phyloP scores from a whole-genome alignment of 2,888 invertebrate species.

The Ectemnius lituratus region DNA sequence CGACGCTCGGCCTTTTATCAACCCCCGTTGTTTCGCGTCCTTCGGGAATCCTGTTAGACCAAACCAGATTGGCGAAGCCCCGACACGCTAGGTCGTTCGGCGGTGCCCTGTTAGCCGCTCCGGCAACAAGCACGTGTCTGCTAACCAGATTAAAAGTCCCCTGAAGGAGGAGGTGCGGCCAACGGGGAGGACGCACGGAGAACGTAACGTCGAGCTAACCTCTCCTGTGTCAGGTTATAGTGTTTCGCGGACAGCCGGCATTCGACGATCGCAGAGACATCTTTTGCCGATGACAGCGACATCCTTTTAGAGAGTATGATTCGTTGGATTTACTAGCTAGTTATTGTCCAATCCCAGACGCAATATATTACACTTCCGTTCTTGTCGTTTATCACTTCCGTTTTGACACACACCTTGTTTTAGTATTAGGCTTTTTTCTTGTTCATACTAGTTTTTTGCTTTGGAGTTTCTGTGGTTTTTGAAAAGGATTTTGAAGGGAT shows the following conservation, averaged over 20 bases:
- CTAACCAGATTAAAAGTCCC: conserved; percentile 84
- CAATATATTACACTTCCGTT: too few species aligned
- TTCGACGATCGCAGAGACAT: too few species aligned
- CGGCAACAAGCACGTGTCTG: conserved; percentile 81
- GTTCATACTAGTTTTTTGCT: too few species aligned
- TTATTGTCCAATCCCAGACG: too few species aligned
- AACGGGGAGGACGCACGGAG: conserved; percentile 82
- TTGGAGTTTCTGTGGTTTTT: too few species aligned
- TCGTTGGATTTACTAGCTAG: too few species aligned
- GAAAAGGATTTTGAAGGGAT: too few species aligned
- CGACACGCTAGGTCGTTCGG: conserved; percentile 50
- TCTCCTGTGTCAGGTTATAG: conserved; percentile 56
- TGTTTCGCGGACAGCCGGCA: not conserved
- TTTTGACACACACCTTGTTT: too few species aligned
- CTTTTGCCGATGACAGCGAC: conserved; percentile 22
- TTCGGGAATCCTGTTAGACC: conserved; percentile 86
- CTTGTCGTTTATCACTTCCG: too few species aligned
- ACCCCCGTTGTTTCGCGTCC: conserved; percentile 81
- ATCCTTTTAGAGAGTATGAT: too few species aligned
- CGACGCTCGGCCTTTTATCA: conserved; percentile 70
- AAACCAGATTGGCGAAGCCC: conserved; percentile 87
- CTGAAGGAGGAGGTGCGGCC: conserved; percentile 81
- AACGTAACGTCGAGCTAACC: conserved; percentile 79
- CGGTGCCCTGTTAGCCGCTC: conserved; percentile 61
- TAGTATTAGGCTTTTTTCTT: too few species aligned